A percentile compares a stretch with the other conserved stretches of the same genome.
phyloP scores from a whole-genome alignment of 1,140 invertebrate genomes.

The Helicoverpa armigera region DNA sequence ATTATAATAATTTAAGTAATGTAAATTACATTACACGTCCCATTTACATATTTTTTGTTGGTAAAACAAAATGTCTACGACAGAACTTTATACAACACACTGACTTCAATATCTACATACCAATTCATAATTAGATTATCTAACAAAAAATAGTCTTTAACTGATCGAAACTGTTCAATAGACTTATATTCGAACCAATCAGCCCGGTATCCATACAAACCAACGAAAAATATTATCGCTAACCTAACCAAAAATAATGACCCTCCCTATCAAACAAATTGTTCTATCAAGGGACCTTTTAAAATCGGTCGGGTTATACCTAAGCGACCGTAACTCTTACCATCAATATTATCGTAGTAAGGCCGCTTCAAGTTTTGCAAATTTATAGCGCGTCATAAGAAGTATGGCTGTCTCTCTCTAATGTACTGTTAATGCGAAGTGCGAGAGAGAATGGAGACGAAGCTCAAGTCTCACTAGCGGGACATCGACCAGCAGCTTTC shows the following conservation, averaged over 20 bases:
- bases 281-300: constrained; percentile 58
- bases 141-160: constrained; percentile 51
- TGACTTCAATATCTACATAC: constrained; percentile 39
- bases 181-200: constrained; percentile 65
- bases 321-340: constrained; percentile 79
- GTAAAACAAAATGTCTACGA: no score
- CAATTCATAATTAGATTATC: constrained; percentile 49
- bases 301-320: constrained; percentile 73
- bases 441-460: constrained; percentile 67
- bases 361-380: constrained; percentile 82
- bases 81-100: constrained; percentile 8
- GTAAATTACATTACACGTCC: no score
- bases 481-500: constrained; percentile 86
- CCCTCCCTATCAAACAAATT: constrained; percentile 59
- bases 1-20: no score
- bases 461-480: constrained; percentile 81
- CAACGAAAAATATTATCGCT: constrained; percentile 62
- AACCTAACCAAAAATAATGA: constrained; percentile 63
- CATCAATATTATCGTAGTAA: constrained; percentile 81
- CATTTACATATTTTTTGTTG: no score
- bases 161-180: constrained; percentile 62
- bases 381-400: constrained; percentile 60
- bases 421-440: constrained; percentile 60
- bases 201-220: constrained; percentile 64
- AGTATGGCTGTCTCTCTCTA: constrained; percentile 67